Conservation (phyloP, 2,888 invertebrate species). For the Harpalus rubripes region DNA sequence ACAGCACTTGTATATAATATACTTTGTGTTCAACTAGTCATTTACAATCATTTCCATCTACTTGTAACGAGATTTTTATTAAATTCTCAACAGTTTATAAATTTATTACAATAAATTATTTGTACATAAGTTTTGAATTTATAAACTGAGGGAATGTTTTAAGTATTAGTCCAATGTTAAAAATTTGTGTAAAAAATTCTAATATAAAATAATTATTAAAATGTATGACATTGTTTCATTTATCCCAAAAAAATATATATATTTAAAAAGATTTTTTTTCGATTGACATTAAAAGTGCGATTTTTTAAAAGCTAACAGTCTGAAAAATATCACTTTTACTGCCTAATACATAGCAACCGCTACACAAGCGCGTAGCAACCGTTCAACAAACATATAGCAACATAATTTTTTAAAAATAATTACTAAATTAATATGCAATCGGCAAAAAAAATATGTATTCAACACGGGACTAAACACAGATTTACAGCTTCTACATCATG, state of each 20-base stretch:
- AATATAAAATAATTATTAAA: constrained; percentile 64
- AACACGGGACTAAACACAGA: too few species aligned
- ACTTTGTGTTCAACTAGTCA: constrained; percentile 62
- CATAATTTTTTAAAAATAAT: too few species aligned
- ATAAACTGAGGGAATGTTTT: constrained; percentile 40
- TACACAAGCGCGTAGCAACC: too few species aligned
- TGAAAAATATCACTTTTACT: too few species aligned
- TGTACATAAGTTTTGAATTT: constrained; percentile 25
- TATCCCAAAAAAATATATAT: constrained; percentile 4
- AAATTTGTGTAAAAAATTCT: constrained; percentile 65
- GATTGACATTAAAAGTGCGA: too few species aligned
- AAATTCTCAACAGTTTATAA: constrained; percentile 16
- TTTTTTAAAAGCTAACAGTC: too few species aligned
- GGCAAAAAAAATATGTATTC: too few species aligned
- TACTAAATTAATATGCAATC: too few species aligned
- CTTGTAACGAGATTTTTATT: constrained; percentile 63
- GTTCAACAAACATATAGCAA: too few species aligned
- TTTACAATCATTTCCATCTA: constrained; percentile 48
- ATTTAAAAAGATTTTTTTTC: too few species aligned
- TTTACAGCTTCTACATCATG: too few species aligned
- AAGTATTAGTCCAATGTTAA: constrained; percentile 63
- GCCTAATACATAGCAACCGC: too few species aligned
- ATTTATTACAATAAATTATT: constrained; percentile 17
- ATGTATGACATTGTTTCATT: constrained; percentile 26
- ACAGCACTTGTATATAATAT: constrained; percentile 54